Percentiles rank a stretch among this genome's conserved stretches.
phyloP scores from a whole-genome alignment of 1,140 invertebrate genomes.

The Drosophila pseudoobscura region DNA sequence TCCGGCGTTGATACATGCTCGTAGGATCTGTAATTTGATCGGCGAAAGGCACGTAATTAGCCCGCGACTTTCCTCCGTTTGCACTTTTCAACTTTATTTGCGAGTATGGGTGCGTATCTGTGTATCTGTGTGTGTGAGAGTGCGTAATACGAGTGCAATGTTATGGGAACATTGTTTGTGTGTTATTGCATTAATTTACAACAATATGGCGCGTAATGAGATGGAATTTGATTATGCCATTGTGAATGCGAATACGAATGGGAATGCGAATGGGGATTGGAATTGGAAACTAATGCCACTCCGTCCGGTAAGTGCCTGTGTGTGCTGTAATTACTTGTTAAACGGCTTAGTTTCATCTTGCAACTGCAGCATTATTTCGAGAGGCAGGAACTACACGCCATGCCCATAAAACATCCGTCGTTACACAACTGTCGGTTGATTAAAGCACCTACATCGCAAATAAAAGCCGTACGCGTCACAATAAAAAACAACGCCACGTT shows the following conservation, averaged over 20 bases:
- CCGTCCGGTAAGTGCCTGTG: constrained; percentile 52
- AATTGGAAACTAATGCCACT: constrained; percentile 50
- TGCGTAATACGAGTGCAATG: constrained; percentile 69
- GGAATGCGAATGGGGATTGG: constrained; percentile 1
- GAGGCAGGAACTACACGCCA: too few relatives aligned
- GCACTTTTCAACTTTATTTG: constrained; percentile 55
- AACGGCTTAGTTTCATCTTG: constrained; percentile 67
- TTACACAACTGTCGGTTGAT: constrained; percentile 66
- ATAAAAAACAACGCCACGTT: constrained; percentile 60
- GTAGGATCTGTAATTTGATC: constrained; percentile 60
- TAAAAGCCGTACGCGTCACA: constrained; percentile 37
- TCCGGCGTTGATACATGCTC: constrained; percentile 24
- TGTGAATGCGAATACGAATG: constrained; percentile 13
- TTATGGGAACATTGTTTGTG: constrained; percentile 71
- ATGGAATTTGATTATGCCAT: constrained; percentile 77
- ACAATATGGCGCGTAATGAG: constrained; percentile 80
- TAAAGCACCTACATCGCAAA: constrained; percentile 65
- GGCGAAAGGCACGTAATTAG: constrained; percentile 60
- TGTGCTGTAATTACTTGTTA: constrained; percentile 60
- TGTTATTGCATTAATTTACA: constrained; percentile 81
- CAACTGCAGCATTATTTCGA: constrained; percentile 8
- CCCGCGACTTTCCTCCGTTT: constrained; percentile 60
- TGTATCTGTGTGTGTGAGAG: constrained; percentile 20
- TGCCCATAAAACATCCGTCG: constrained; percentile 33
- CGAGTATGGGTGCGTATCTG: not conserved